These are phyloP conservation scores for Garrulus glandarius DNA, from an alignment of 2,797 vertebrate species.

Conservation along the genomic window DNA sequence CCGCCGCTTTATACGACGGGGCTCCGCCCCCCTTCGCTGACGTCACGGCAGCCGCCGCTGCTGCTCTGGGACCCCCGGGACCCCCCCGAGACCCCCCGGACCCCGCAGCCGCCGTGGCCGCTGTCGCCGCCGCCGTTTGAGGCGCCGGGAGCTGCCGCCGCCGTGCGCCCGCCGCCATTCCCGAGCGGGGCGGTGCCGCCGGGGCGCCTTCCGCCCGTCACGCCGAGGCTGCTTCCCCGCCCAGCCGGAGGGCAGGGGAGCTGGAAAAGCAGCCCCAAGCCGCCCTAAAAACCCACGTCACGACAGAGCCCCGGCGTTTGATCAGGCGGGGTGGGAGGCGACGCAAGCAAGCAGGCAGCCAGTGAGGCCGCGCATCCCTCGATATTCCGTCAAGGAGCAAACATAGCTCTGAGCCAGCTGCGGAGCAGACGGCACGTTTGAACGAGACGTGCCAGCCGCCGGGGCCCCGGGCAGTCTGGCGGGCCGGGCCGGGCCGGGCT, in stretches of 20 bases:
- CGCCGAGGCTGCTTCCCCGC: neutral
- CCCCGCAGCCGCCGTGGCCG: accelerated
- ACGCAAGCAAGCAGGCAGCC: neutral
- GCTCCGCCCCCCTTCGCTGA: conserved; percentile 23
- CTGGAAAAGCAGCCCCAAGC: accelerated
- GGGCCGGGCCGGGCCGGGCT: neutral
- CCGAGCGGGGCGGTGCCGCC: neutral
- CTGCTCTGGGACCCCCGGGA: neutral
- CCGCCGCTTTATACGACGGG: conserved; percentile 66
- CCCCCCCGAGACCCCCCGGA: neutral
- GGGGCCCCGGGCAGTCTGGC: neutral
- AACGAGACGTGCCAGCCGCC: neutral
- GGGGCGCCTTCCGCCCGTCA: neutral
- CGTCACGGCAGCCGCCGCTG: conserved; percentile 44
- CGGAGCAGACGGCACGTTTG: neutral
- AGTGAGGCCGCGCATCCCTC: too few relatives aligned
- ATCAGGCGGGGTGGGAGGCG: too few relatives aligned
- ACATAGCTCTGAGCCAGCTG: neutral
- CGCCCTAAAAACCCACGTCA: too few relatives aligned
- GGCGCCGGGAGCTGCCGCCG: neutral
- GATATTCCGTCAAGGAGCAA: neutral
- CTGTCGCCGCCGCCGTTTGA: neutral
- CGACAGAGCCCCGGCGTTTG: neutral
- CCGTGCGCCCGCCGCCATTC: neutral
- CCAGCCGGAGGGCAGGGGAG: accelerated